Evolutionary conservation across 2,888 invertebrate species (phyloP).

Genomic region (Himalopsyche kuldschensis): DNA sequence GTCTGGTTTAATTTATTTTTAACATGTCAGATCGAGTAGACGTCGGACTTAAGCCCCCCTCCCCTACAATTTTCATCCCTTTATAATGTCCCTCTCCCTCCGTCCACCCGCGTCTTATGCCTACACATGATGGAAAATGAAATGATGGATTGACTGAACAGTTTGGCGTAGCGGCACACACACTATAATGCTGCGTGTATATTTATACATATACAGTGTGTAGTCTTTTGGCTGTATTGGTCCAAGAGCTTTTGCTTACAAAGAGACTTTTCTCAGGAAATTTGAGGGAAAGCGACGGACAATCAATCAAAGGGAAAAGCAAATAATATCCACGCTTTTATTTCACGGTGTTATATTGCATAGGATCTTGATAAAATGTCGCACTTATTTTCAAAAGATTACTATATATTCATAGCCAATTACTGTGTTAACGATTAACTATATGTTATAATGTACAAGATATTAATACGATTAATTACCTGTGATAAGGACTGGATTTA

Average conservation of each 20-base stretch:
- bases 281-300: conserved; percentile 19
- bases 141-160: conserved; percentile 37
- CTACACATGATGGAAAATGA: conserved; percentile 38
- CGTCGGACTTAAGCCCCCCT: conserved; percentile 1
- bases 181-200: conserved; percentile 12
- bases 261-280: conserved; percentile 24
- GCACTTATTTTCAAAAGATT: too few species aligned
- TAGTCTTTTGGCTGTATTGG: not conserved
- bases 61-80: not conserved
- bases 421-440: too few species aligned
- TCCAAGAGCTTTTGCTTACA: conserved; percentile 2
- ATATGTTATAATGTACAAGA: too few species aligned
- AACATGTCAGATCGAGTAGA: conserved; percentile 2
- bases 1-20: not conserved
- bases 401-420: too few species aligned
- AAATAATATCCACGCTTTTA: not conserved
- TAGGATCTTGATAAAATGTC: too few species aligned
- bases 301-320: conserved; percentile 28
- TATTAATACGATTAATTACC: too few species aligned
- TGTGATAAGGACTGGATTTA: too few species aligned
- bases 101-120: conserved; percentile 4
- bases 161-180: conserved; percentile 32
- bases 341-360: not conserved
- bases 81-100: not conserved
- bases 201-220: too few species aligned